These are phyloP conservation scores for Chroicocephalus ridibundus DNA, from an alignment of 2,113 vertebrate genomes.

Conservation along the genomic window DNA sequence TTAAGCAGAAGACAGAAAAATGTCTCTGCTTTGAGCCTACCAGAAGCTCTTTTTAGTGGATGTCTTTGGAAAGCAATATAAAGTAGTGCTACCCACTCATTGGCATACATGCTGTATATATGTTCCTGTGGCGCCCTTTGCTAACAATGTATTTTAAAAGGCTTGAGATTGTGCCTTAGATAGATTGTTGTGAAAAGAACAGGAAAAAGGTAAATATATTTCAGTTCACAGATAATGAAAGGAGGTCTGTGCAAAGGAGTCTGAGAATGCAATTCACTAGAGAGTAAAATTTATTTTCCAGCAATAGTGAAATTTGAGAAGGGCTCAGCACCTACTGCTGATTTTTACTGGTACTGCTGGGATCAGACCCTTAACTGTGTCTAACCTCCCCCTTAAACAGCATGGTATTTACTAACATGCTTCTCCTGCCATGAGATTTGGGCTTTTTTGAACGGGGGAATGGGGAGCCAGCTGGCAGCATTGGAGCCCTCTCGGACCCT, in stretches of 20 bases:
- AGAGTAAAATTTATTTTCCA: not conserved
- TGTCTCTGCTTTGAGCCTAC: not conserved
- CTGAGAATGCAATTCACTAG: not conserved
- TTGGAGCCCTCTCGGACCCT: no score
- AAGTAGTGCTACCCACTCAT: not conserved
- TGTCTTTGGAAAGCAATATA: not conserved
- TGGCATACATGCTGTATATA: not conserved
- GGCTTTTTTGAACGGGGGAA: not conserved
- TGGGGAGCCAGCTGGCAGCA: not conserved
- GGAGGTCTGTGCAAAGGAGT: not conserved
- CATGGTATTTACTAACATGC: fast-evolving
- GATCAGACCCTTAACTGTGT: not conserved
- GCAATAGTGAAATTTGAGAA: not conserved
- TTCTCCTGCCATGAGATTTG: not conserved
- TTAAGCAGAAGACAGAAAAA: not conserved
- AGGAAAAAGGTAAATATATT: not conserved
- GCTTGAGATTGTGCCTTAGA: not conserved
- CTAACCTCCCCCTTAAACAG: not conserved
- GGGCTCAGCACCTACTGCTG: not conserved
- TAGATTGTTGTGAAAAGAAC: not conserved
- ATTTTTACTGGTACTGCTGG: not conserved
- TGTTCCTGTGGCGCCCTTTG: not conserved
- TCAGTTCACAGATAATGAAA: not conserved
- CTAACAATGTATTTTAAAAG: not conserved
- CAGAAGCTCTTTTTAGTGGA: not conserved